Evolutionary conservation across 2,888 invertebrate genomes (phyloP), one percentile per base, ranked within the genome.

Genomic region (Gibbula magus): DNA sequence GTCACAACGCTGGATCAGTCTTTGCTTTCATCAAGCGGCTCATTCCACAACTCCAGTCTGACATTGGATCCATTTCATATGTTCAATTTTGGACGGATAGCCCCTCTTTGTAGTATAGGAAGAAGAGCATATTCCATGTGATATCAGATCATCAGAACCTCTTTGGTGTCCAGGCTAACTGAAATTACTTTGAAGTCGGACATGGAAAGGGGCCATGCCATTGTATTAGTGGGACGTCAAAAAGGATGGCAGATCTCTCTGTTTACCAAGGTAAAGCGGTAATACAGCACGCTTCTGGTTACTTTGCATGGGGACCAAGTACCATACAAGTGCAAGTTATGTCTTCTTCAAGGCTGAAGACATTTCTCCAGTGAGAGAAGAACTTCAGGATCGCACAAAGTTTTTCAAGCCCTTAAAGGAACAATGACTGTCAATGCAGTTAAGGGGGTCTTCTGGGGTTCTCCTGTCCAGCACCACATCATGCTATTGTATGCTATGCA

Each of bases 111-210:
- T 20, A 56, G 13, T 56, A 56, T 56, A 7, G 56, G 20, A 56
- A 56, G 8, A 56, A 56, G 56, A 56, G 20, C 56, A 56, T 56
- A 56, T 56, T 56, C 56, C 56, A 56, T 20, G 56, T 56, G 56
- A 20, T 25, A 56, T 56, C 56, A n/a, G 56, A 56, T 56, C 56
- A 56, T 25, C 56, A 56, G 56, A 56, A 56, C 56, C 10, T 56
- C 56, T 56, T 56, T 56, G 8, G 56, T 5, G 56, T 56, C 25
- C 56, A 10, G n/a, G 82, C 85, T 4, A 56, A 20, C 2, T 85
- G 86, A 84, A 81, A 81, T 22, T 83, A 78, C 54, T 84, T 82
- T 78, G 79, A 85, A 39, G 45, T 77, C 0, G 83, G 84, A 0
- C 82, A 83, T 51, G 78, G 80, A 0, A 84, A 83, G 51, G 81